Conservation (phyloP, 2,113 vertebrate genomes). For the Aspiorhynchus laticeps region DNA sequence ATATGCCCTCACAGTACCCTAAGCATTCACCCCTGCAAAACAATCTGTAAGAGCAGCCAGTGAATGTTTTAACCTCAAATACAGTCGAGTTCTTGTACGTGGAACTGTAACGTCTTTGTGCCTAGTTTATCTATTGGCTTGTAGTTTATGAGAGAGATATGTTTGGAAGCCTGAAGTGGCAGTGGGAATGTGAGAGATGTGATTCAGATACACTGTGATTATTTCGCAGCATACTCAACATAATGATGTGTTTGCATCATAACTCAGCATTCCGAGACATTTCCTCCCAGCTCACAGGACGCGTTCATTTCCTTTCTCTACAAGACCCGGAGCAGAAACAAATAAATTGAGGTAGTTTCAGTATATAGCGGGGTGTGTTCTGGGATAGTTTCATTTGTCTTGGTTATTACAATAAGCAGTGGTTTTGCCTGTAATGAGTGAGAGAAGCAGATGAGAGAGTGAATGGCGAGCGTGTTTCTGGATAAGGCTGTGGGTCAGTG, state of each 20-base stretch:
- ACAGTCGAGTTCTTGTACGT: background rate
- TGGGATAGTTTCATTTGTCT: slow-evolving; percentile 47
- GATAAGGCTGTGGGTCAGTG: slow-evolving; percentile 15
- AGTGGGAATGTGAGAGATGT: slow-evolving; percentile 8
- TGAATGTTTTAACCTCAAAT: background rate
- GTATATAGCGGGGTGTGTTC: slow-evolving; percentile 18
- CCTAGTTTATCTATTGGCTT: slow-evolving; percentile 34
- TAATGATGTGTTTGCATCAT: slow-evolving; percentile 54
- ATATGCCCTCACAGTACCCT: background rate
- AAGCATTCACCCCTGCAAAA: background rate
- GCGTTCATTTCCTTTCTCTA: slow-evolving; percentile 46
- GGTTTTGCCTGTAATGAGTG: slow-evolving; percentile 33
- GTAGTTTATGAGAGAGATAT: slow-evolving; percentile 21
- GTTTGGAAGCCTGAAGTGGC: slow-evolving; percentile 23
- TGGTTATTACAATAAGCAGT: slow-evolving; percentile 36
- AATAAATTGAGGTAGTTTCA: slow-evolving; percentile 37
- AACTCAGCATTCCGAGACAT: slow-evolving; percentile 34
- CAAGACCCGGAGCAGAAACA: slow-evolving; percentile 33
- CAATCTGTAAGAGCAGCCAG: background rate
- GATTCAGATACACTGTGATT: slow-evolving; percentile 34
- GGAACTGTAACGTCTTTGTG: background rate
- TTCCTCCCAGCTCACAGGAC: slow-evolving; percentile 22
- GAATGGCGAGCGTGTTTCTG: background rate
- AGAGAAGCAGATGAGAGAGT: slow-evolving; percentile 7
- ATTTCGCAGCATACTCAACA: slow-evolving; percentile 39